Evolutionary conservation across 2,888 invertebrate genomes (phyloP), one percentile per base, ranked within the genome.

Genomic region (Hirtodrosophila trivittata): DNA sequence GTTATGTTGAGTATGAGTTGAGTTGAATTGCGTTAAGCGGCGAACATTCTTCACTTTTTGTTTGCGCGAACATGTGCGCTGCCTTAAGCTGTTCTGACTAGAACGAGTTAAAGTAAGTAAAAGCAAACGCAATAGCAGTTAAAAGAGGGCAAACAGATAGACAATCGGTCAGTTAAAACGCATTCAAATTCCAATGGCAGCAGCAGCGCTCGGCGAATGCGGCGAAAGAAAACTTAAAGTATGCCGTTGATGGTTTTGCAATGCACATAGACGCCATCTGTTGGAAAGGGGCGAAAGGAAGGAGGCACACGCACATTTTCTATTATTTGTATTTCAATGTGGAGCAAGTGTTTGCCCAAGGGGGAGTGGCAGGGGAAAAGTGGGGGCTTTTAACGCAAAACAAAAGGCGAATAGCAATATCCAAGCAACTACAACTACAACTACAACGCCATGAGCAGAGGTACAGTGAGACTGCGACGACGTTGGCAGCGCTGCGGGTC

Each of bases 401-500:
- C 46, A 58, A 66, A 55, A 66, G 49, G 50, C 64, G 5, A 32
- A 32, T n/a, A 32, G 10, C 9, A 32, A 67, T 66, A 66, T 28
- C 37, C 45, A 62, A 66, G 37, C 43, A n/a, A n/a, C n/a, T n/a
- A n/a, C 39, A 63, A 46, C 42, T 43, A 59, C 38, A 59, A 52
- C 64, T 50, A 43, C 38, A 47, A 26, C 21, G 46, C 47, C 37
- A 45, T 3, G 47, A 10, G 30, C 57, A 66, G 32, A 62, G 45
- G 56, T 51, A 57, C 55, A 52, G 62, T 49, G 47, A 21, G 43
- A 49, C 64, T 35, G 66, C 52, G 55, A 54, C 52, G 59, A 57
- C 58, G 76, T 32, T 52, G 49, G 51, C 58, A 66, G 77, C 81
- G 57, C 73, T 66, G 67, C 75, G 77, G 77, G 77, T 77, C 75